A percentile compares a stretch with the other conserved stretches of the same genome.
Conservation (phyloP, 2,797 vertebrate genomes). For the Champsocephalus gunnari region DNA sequence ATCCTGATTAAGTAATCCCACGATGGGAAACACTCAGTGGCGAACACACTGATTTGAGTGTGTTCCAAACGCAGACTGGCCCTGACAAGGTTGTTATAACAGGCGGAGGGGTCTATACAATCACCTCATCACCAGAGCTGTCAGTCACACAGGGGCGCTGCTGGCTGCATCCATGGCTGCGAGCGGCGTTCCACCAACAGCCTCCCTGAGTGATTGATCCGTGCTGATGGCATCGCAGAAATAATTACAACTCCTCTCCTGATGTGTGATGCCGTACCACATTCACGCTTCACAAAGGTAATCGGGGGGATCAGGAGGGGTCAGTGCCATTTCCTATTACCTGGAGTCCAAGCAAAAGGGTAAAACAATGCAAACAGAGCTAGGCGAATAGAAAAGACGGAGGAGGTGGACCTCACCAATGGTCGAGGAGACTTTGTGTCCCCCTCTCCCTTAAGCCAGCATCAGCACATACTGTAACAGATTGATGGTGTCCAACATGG, state of each 20-base stretch:
- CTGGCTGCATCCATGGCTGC: constrained; percentile 87
- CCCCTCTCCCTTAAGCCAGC: constrained; percentile 82
- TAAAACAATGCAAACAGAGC: constrained; percentile 80
- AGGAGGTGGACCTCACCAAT: constrained; percentile 80
- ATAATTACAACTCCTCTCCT: constrained; percentile 95
- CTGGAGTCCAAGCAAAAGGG: constrained; percentile 89
- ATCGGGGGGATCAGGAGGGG: constrained; percentile 93
- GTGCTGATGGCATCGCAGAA: constrained; percentile 96
- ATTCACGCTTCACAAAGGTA: constrained; percentile 96
- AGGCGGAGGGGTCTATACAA: constrained; percentile 94
- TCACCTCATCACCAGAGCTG: constrained; percentile 99
- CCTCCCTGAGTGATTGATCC: constrained; percentile 93
- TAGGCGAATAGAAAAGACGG: constrained; percentile 56
- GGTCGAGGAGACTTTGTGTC: constrained; percentile 88
- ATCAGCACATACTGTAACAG: constrained; percentile 85
- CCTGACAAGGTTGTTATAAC: constrained; percentile 97
- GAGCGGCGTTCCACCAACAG: constrained; percentile 90
- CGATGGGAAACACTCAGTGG: constrained; percentile 88
- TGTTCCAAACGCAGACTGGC: constrained; percentile 92
- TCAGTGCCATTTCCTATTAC: constrained; percentile 97
- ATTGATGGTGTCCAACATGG: constrained; percentile 92
- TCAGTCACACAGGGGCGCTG: constrained; percentile 91
- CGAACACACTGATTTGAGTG: constrained; percentile 93
- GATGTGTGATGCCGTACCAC: constrained; percentile 95
- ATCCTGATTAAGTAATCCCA: too few relatives aligned